Conservation (phyloP, 2,113 vertebrate genomes). For the Pionites leucogaster region DNA sequence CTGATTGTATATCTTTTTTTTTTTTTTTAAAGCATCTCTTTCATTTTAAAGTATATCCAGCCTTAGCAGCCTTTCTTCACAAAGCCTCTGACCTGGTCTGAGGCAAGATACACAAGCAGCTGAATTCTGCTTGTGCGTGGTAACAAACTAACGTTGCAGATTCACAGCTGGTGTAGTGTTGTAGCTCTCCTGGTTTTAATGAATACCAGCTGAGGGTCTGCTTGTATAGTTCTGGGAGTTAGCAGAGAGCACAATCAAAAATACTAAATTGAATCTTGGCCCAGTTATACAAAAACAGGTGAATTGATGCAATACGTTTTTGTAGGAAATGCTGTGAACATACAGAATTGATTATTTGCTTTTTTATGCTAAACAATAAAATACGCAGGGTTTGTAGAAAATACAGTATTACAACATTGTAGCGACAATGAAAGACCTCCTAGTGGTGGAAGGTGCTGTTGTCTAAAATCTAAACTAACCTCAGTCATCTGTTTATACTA, state of each 20-base stretch:
- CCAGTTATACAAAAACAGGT: neutral
- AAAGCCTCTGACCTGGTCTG: neutral
- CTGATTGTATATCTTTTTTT: neutral
- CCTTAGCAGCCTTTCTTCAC: neutral
- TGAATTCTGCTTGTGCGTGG: neutral
- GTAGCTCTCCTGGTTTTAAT: neutral
- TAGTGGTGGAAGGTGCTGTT: neutral
- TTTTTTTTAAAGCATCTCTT: neutral
- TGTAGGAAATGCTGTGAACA: neutral
- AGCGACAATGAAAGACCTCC: neutral
- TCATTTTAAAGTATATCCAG: neutral
- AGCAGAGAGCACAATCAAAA: neutral
- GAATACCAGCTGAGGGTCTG: neutral
- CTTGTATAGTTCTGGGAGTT: neutral
- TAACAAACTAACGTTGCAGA: neutral
- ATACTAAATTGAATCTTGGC: neutral
- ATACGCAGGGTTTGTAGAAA: neutral
- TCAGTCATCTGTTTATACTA: neutral
- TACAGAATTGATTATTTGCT: neutral
- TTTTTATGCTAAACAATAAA: neutral
- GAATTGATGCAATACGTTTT: neutral
- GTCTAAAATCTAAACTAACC: neutral
- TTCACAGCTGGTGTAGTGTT: neutral
- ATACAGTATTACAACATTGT: neutral
- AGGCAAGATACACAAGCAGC: neutral